Conservation (phyloP, 2,888 invertebrate species). For the Erebia epiphron region DNA sequence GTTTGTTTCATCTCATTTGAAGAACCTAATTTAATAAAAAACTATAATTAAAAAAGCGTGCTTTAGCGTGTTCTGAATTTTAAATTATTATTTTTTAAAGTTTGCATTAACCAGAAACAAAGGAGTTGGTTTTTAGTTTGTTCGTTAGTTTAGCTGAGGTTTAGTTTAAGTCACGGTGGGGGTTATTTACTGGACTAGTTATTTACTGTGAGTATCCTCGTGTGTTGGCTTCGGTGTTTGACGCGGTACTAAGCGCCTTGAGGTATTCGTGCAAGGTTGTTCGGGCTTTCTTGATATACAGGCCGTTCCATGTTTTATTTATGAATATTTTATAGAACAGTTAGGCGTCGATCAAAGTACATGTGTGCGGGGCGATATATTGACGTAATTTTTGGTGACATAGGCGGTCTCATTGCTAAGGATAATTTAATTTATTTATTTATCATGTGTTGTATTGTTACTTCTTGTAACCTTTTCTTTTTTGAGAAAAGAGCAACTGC, state of each 20-base stretch:
- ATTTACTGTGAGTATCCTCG: conserved; percentile 45
- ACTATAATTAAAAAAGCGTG: conserved; percentile 28
- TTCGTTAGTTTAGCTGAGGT: conserved; percentile 39
- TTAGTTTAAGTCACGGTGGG: conserved; percentile 53
- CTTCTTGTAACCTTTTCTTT: too few species aligned
- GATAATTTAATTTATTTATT: too few species aligned
- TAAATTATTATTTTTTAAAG: neutral
- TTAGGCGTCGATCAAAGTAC: too few species aligned
- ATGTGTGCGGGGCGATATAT: too few species aligned
- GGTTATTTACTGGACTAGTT: conserved; percentile 44
- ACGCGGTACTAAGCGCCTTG: conserved; percentile 55
- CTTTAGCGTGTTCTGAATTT: conserved; percentile 33
- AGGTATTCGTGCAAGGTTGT: conserved; percentile 49
- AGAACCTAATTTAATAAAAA: neutral
- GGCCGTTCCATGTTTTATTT: conserved; percentile 37
- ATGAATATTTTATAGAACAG: neutral
- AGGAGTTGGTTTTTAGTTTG: conserved; percentile 41
- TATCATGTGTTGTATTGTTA: too few species aligned
- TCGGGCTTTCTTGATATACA: conserved; percentile 53
- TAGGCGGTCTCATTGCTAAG: too few species aligned
- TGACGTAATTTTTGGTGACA: too few species aligned
- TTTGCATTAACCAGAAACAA: conserved; percentile 44
- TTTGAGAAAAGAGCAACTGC: too few species aligned
- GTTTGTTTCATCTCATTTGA: conserved; percentile 3
- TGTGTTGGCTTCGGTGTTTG: conserved; percentile 47